Evolutionary conservation across 2,888 invertebrate species (phyloP).

Genomic region (Priocnemis perturbator): DNA sequence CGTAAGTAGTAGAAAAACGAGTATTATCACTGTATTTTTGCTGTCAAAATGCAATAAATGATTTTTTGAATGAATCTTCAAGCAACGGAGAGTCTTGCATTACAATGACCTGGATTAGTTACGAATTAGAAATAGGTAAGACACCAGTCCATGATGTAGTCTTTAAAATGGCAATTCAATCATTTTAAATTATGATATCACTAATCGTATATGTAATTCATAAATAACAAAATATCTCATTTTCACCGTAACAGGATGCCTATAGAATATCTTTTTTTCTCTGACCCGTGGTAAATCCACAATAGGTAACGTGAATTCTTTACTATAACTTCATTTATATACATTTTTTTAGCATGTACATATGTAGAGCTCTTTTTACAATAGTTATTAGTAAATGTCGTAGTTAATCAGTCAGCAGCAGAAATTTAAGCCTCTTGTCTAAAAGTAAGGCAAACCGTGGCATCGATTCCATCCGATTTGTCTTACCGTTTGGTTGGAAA

Average conservation of each 20-base stretch:
- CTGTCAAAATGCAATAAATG: conserved; percentile 1
- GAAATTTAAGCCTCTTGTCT: conserved; percentile 45
- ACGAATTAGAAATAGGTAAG: conserved; percentile 27
- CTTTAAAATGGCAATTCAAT: conserved; percentile 65
- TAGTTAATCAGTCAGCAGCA: conserved; percentile 53
- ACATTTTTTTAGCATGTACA: conserved; percentile 52
- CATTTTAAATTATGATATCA: conserved; percentile 53
- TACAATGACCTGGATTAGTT: conserved; percentile 15
- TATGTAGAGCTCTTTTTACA: conserved; percentile 50
- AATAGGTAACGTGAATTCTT: conserved; percentile 51
- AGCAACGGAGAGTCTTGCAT: conserved; percentile 19
- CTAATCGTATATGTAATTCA: conserved; percentile 50
- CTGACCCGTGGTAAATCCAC: conserved; percentile 40
- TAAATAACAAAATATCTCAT: conserved; percentile 66
- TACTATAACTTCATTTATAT: conserved; percentile 53
- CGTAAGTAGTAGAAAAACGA: background rate
- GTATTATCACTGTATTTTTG: background rate
- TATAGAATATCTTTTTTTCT: conserved; percentile 44
- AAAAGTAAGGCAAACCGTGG: background rate
- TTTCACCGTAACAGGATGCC: conserved; percentile 60
- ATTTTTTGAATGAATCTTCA: conserved; percentile 4
- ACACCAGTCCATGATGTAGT: conserved; percentile 60
- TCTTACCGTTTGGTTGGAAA: background rate
- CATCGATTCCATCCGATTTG: background rate
- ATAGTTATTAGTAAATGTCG: conserved; percentile 51